Evolutionary conservation across 2,797 vertebrate genomes (phyloP).

Genomic region (Hoplostethus atlanticus): DNA sequence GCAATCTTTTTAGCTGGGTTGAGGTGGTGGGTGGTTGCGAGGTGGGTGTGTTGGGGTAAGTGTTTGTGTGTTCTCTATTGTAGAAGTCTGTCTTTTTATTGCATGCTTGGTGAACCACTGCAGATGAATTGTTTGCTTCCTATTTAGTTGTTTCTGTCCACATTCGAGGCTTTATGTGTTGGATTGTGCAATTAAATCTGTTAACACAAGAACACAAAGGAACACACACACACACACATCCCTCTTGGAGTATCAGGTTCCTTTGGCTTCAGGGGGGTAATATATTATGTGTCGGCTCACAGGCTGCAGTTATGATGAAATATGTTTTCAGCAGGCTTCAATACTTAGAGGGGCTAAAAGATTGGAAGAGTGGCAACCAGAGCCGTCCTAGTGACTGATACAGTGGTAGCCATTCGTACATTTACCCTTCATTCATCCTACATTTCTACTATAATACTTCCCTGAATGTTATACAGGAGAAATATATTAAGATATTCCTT

Average conservation of each 20-base stretch:
- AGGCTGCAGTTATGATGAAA: constrained; percentile 15
- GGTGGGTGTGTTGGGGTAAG: constrained; percentile 6
- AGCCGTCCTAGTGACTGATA: background rate
- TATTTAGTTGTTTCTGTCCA: background rate
- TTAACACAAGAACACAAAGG: background rate
- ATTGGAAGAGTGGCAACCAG: background rate
- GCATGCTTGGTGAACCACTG: too few relatives aligned
- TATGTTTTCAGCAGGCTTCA: constrained; percentile 9
- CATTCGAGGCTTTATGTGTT: too few relatives aligned
- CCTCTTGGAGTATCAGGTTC: constrained; percentile 14
- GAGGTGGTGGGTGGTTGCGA: background rate
- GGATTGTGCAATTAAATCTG: background rate
- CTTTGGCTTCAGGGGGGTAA: constrained; percentile 2
- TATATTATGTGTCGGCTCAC: constrained; percentile 19
- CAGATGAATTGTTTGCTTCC: background rate
- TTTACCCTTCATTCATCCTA: too few relatives aligned
- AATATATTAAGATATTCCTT: too few relatives aligned
- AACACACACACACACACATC: constrained; percentile 10
- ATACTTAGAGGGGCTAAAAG: background rate
- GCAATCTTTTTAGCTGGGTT: background rate
- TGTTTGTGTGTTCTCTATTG: constrained; percentile 6
- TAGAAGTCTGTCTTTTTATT: constrained; percentile 2
- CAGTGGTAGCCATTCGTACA: background rate
- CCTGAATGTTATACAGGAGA: too few relatives aligned
- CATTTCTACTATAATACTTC: too few relatives aligned